These are phyloP conservation scores for Bos indicus DNA, from an alignment of 2,113 vertebrate species.

Conservation along the genomic window DNA sequence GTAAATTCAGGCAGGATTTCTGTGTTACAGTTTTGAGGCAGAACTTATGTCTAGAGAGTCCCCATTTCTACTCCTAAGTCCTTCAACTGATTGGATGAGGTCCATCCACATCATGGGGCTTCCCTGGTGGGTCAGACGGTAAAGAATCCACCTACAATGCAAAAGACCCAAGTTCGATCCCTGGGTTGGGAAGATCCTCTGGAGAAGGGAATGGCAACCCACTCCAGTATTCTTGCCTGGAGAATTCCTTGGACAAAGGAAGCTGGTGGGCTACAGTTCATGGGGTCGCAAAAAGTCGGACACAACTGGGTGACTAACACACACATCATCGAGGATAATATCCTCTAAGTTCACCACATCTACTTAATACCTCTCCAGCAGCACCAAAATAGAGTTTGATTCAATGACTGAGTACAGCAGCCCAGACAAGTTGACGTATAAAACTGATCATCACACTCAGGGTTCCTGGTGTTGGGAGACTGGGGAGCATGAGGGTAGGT, in stretches of 20 bases:
- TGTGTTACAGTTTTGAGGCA: neutral
- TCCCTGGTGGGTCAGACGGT: neutral
- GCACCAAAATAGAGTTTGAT: neutral
- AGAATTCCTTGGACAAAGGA: neutral
- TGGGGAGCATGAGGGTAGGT: neutral
- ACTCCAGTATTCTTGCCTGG: neutral
- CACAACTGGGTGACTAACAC: neutral
- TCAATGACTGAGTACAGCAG: neutral
- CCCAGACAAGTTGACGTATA: neutral
- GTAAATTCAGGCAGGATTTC: neutral
- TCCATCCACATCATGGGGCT: neutral
- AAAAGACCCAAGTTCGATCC: neutral
- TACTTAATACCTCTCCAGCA: neutral
- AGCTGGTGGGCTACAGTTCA: neutral
- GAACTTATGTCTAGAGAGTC: neutral
- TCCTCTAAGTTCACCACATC: neutral
- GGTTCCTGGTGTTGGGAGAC: neutral
- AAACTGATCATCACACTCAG: neutral
- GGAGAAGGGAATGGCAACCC: neutral
- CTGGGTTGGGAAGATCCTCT: neutral
- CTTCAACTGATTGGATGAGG: neutral
- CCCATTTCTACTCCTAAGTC: neutral
- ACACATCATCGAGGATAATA: neutral
- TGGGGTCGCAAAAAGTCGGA: fast-evolving
- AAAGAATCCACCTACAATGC: neutral